Evolutionary conservation across 2,113 vertebrate genomes (phyloP).

Genomic region (Indri indri): DNA sequence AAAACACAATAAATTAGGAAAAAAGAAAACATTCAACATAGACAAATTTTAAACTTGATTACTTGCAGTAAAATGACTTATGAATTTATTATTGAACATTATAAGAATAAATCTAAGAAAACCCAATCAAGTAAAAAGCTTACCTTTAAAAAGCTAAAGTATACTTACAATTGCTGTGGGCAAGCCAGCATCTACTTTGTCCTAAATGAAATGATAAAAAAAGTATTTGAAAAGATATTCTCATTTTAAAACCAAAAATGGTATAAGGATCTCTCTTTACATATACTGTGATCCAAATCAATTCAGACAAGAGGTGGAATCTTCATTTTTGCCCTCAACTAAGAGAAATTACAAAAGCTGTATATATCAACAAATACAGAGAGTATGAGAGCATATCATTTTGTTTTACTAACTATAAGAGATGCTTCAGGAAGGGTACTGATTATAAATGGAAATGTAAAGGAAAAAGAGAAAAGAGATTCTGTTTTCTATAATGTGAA

Average conservation of each 20-base stretch:
- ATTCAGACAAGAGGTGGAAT: background rate
- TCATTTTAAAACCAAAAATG: constrained; percentile 35
- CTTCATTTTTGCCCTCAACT: background rate
- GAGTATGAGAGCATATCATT: background rate
- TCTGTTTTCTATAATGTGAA: background rate
- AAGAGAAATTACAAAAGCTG: background rate
- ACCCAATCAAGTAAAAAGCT: constrained; percentile 17
- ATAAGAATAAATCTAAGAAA: constrained; percentile 42
- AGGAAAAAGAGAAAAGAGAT: background rate
- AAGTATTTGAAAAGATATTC: background rate
- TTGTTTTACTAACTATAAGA: constrained; percentile 20
- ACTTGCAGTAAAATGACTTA: constrained; percentile 3
- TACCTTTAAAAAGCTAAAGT: constrained; percentile 55
- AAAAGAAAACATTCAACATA: background rate
- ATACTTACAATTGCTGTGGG: constrained; percentile 97
- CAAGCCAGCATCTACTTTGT: constrained; percentile 97
- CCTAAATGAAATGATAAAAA: constrained; percentile 83
- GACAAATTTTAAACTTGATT: constrained; percentile 49
- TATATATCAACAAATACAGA: constrained; percentile 16
- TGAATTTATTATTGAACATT: constrained; percentile 24
- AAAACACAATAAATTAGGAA: background rate
- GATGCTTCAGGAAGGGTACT: background rate
- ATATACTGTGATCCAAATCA: constrained; percentile 15
- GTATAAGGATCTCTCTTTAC: background rate
- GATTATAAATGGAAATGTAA: constrained; percentile 33